Conservation (phyloP, 2,888 invertebrate species). For the Sarcophaga carnaria region DNA sequence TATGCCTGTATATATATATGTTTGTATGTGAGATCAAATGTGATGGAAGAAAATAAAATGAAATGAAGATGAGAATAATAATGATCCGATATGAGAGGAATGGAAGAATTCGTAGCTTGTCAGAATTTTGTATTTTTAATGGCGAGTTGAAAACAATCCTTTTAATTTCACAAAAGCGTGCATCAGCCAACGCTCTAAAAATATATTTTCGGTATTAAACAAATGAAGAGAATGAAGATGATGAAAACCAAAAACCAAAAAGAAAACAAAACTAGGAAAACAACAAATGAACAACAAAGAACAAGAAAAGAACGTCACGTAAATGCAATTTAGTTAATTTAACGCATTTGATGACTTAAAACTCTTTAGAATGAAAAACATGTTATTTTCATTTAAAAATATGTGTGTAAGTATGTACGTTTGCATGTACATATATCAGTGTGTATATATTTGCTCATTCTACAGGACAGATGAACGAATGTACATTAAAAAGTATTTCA, state of each 20-base stretch:
- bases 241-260: constrained; percentile 25
- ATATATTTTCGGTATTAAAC: neutral
- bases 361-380: constrained; percentile 58
- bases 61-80: neutral
- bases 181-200: neutral
- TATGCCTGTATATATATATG: no score
- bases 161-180: constrained; percentile 51
- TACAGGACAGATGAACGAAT: constrained; percentile 9
- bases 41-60: neutral
- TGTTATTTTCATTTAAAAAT: constrained; percentile 41
- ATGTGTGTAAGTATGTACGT: neutral
- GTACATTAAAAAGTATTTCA: constrained; percentile 39
- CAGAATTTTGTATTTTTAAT: constrained; percentile 43
- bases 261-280: constrained; percentile 22
- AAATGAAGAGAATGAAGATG: neutral
- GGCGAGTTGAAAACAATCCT: constrained; percentile 57
- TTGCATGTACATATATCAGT: neutral
- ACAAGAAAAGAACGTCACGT: constrained; percentile 67
- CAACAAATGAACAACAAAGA: neutral
- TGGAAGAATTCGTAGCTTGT: constrained; percentile 14
- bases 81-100: neutral
- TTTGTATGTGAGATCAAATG: neutral
- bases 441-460: neutral
- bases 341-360: constrained; percentile 69
- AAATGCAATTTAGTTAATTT: constrained; percentile 73